A percentile compares a stretch with the other conserved stretches of the same genome.
Evolutionary conservation across 2,113 vertebrate species (phyloP).

Genomic region (Acrocephalus arundinaceus): DNA sequence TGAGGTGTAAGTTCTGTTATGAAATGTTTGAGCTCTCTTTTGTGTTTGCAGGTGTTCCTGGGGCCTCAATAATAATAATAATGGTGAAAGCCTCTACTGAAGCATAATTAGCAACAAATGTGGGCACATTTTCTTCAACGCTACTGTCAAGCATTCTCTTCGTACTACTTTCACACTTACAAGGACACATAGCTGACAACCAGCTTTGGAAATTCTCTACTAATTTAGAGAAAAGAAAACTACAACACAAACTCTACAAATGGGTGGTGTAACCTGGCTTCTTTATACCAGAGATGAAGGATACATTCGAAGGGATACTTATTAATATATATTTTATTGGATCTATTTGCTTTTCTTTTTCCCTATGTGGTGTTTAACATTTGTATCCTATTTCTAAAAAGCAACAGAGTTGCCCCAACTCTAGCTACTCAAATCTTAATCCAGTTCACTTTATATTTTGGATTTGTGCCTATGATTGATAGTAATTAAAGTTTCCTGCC

Average conservation of each 20-base stretch:
- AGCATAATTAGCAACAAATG: not conserved
- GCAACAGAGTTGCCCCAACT: not conserved
- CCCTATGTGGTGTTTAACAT: not conserved
- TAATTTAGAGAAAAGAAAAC: not conserved
- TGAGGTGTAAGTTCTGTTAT: not conserved
- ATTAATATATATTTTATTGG: not conserved
- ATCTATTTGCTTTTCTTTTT: not conserved
- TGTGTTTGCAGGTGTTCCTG: not conserved
- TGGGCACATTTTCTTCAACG: not conserved
- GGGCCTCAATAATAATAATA: not conserved
- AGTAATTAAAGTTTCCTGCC: not conserved
- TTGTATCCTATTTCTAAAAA: not conserved
- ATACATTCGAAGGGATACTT: not conserved
- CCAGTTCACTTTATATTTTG: not conserved
- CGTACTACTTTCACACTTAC: not conserved
- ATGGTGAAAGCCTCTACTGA: not conserved
- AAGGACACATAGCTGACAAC: not conserved
- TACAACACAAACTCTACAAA: not conserved
- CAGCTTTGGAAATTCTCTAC: not conserved
- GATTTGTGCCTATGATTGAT: not conserved
- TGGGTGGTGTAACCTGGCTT: not conserved
- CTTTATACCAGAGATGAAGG: not conserved
- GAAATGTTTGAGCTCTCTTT: not conserved
- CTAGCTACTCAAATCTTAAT: not conserved
- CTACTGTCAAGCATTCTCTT: not conserved